Base-by-base conservation (phyloP, 2,888 invertebrate species). In the Melanostoma scalare region DNA sequence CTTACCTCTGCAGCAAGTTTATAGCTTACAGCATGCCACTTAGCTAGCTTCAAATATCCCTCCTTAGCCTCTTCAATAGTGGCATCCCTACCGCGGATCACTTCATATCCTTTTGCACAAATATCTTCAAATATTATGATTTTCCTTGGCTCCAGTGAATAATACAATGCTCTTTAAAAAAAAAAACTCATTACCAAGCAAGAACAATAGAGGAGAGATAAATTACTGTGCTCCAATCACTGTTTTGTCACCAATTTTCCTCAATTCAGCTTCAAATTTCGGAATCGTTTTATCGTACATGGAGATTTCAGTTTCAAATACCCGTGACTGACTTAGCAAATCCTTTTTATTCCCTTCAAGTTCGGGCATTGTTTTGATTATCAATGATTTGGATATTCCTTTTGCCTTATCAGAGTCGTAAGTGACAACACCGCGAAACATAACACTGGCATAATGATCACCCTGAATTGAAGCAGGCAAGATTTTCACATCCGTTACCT, bases 11-110 rank as follows among this genome's bases (percentile, higher is more conserved):
- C 63, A 9, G 60, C 58, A 36, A 86, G 58, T 31, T 86, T 86
- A 46, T 86, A 86, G 61, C 86, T 87, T n/a, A 85, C 77, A 30
- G 87, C 88, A 60, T 89, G 89, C 79, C 86, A 86, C 44, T 88
- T 88, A 8, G 88, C 88, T 4, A 80, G 6, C 42, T 89, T 50
- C 60, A 81, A 86, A 30, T 84, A 72, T 73, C 80, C 87, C 4
- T 42, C 82, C 20, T 85, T 65, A 35, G 86, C 85, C 31, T 85
- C 65, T 30, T 85, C 42, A 0, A 60, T 68, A 0, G 71, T 53
- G 4, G 10, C 48, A 30, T 80, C 71, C 30, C 71, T 63, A 0
- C 20, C 4, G 4, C 81, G 38, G 2, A 75, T 10, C 0, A 58
- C 75, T 2, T n/a, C 40, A 30, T 65, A 80, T 0, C 80, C 75